These are phyloP conservation scores for Patella caerulea DNA, from an alignment of 2,888 invertebrate species.

Conservation along the genomic window DNA sequence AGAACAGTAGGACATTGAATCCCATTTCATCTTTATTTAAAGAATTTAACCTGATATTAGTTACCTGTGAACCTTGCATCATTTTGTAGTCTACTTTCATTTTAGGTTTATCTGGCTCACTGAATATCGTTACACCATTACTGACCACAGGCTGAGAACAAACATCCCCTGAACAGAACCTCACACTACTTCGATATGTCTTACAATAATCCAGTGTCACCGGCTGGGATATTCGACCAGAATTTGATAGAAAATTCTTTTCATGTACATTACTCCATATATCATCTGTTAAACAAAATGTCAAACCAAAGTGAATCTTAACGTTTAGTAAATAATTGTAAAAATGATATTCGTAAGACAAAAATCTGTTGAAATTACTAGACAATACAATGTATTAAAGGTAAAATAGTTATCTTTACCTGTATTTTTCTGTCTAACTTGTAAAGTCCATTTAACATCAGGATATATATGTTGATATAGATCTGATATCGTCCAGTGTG, in stretches of 20 bases:
- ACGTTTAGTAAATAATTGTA: too few species aligned
- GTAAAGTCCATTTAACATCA: conserved; percentile 39
- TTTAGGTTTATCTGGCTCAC: conserved; percentile 33
- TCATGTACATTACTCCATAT: neutral
- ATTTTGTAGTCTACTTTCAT: conserved; percentile 9
- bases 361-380: too few species aligned
- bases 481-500: conserved; percentile 36
- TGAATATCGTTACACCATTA: conserved; percentile 36
- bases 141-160: conserved; percentile 34
- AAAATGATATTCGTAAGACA: too few species aligned
- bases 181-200: conserved; percentile 34
- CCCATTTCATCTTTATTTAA: too few species aligned
- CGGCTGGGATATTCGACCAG: neutral
- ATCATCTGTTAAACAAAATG: neutral
- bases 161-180: conserved; percentile 36
- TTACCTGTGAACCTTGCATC: too few species aligned
- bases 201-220: conserved; percentile 33
- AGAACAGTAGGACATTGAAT: too few species aligned
- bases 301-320: too few species aligned
- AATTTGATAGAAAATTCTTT: neutral
- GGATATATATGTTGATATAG: conserved; percentile 26
- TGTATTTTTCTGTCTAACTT: conserved; percentile 31
- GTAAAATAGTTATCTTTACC: conserved; percentile 19
- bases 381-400: too few species aligned
- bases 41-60: too few species aligned